A percentile compares a stretch with the other conserved stretches of the same genome.
Evolutionary conservation across 2,888 invertebrate genomes (phyloP).

Genomic region (Lasioglossum calceatum): DNA sequence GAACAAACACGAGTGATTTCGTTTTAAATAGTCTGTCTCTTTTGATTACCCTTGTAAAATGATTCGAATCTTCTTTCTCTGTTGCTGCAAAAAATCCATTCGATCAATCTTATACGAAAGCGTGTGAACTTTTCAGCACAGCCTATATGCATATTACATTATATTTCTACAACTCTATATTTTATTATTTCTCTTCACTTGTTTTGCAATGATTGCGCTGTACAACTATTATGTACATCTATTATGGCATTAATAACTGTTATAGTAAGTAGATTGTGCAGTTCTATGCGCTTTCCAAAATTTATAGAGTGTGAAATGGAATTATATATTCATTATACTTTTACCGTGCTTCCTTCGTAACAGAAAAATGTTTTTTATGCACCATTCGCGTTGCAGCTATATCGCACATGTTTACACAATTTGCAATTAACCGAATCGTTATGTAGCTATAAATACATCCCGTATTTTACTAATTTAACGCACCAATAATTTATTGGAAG

Average conservation of each 20-base stretch:
- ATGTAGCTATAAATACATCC: not conserved
- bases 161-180: not conserved
- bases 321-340: not conserved
- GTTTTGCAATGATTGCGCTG: not conserved
- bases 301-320: slow-evolving; percentile 8
- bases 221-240: not conserved
- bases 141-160: not conserved
- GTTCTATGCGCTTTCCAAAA: slow-evolving; percentile 1
- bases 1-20: not conserved
- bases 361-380: not conserved
- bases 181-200: not conserved
- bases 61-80: not conserved
- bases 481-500: not conserved
- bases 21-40: not conserved
- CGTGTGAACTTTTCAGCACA: not conserved
- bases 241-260: not conserved
- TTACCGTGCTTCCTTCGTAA: not conserved
- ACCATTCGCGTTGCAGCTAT: not conserved
- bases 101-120: not conserved
- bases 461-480: not conserved
- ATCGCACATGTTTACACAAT: not conserved
- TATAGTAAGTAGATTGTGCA: not conserved
- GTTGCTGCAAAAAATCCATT: not conserved
- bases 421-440: not conserved
- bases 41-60: not conserved